Base-by-base conservation (phyloP, 2,113 vertebrate genomes). In the Apus apus region DNA sequence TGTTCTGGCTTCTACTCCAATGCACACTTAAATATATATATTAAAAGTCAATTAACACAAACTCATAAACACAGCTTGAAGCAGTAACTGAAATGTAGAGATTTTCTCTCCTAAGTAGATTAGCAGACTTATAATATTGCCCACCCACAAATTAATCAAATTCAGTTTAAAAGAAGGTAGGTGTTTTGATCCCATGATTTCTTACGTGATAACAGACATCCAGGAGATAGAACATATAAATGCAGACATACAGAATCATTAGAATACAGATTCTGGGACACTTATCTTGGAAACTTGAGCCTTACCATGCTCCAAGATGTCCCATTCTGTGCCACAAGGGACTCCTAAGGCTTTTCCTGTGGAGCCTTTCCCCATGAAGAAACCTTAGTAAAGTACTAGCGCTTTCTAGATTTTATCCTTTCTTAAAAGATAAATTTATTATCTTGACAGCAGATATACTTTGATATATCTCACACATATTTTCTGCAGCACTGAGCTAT, bases 121-220 rank as follows among this genome's bases (percentile, higher is more conserved):
- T 26, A 93, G 17, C 1, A 45, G 15, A 1, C 9, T 53, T 9
- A 13, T 45, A 78, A 48, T 1, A n/a, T 36, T 32, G 3, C 19
- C 40, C 50, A 25, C 14, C 26, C 19, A 48, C 4, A 68, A 45
- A 23, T 45, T 65, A 8, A 50, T 50, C 13, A 21, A 60, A 61
- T 79, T 61, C 13, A 8, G 3, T 20, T 40, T 58, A n/a, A 64
- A 78, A 75, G 48, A 91, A 75, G 19, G 22, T 11, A 62, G 20
- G 21, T n/a, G 40, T 62, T 78, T 91, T 50, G 3, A 50, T 32
- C 8, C 15, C 13, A 18, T 46, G 11, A 65, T 51, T 89, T 36
- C 13, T 19, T 38, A 53, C 5, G 8, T 0, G 0, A 56, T 29
- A 56, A 67, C 25, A 53, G 18, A n/a, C 17, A 6, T n/a, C 45